Evolutionary conservation across 2,888 invertebrate genomes (phyloP), one percentile per base, ranked within the genome.

Genomic region (Epirrita christyi): DNA sequence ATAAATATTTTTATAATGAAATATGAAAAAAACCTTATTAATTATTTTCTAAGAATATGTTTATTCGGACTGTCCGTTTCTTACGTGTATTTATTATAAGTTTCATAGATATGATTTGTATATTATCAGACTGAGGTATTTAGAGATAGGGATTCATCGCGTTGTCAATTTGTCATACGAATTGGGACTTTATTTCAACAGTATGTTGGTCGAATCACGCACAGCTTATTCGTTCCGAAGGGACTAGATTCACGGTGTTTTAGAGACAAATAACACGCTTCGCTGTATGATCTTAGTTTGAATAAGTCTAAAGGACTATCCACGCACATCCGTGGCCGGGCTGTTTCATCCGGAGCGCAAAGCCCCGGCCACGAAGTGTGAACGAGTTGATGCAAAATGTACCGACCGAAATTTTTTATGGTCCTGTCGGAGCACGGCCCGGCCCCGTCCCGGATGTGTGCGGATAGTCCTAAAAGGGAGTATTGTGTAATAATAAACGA

Each of bases 1-100:
- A 55, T 51, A 59, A 59, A 85, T 88, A 88, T 88, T 88, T 87
- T 88, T 88, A 84, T 86, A 86, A 80, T 72, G 70, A 82, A 83
- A 83, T 77, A 75, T 75, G 71, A 76, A 80, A 80, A 77, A 59
- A 7, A 69, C 57, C 63, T 77, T 81, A 75, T 76, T 78, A 73
- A 80, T 79, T 77, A 76, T 76, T 73, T 76, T 74, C 62, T 78
- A 75, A 76, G 75, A 75, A 76, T 64, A 72, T 66, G 72, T 77
- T 73, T 71, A 70, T 74, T 66, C 59, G 75, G 55, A 55, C 63
- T 71, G 76, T 82, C 78, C 81, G 77, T 78, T 78, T 75, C 75
- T 70, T 69, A 72, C 61, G 70, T 70, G 70, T 76, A 73, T 74
- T 74, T 77, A 70, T 72, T 69, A 63, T 68, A 70, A 63, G 66